A percentile compares a stretch with the other conserved stretches of the same genome.
Evolutionary conservation across 1,140 invertebrate species (phyloP).

Genomic region (Watersipora subatra): DNA sequence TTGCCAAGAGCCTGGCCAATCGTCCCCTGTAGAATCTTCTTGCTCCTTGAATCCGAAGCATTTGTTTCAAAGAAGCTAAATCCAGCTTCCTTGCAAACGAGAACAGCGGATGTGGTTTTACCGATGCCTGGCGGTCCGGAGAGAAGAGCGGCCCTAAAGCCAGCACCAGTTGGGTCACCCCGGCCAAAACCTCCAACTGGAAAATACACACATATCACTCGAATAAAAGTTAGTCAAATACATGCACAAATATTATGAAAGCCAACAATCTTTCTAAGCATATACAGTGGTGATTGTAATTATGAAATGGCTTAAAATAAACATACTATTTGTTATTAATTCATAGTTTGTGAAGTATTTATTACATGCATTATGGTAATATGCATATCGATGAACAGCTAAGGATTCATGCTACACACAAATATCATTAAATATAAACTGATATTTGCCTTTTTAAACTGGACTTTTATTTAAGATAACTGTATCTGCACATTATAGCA

Average conservation of each 20-base stretch:
- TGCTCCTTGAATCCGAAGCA: constrained; percentile 89
- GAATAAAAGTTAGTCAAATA: background rate
- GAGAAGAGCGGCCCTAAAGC: constrained; percentile 77
- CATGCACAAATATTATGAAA: background rate
- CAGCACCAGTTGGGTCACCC: constrained; percentile 52
- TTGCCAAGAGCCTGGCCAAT: constrained; percentile 47
- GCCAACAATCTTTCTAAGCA: too few species aligned
- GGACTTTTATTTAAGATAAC: too few species aligned
- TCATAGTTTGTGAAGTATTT: too few species aligned
- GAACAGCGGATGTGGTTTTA: constrained; percentile 43
- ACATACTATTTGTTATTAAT: too few species aligned
- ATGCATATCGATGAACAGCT: too few species aligned
- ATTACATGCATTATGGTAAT: too few species aligned
- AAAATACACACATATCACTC: background rate
- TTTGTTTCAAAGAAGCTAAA: constrained; percentile 90
- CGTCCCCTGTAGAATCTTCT: constrained; percentile 68
- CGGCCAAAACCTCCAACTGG: background rate
- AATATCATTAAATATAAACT: too few species aligned
- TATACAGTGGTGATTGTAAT: too few species aligned
- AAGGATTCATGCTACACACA: too few species aligned
- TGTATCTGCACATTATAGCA: too few species aligned
- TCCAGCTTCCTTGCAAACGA: constrained; percentile 57
- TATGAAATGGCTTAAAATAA: too few species aligned
- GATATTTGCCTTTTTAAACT: too few species aligned
- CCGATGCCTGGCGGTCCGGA: constrained; percentile 71